phyloP scores from a whole-genome alignment of 2,797 vertebrate species.

The Tolypeutes matacus region DNA sequence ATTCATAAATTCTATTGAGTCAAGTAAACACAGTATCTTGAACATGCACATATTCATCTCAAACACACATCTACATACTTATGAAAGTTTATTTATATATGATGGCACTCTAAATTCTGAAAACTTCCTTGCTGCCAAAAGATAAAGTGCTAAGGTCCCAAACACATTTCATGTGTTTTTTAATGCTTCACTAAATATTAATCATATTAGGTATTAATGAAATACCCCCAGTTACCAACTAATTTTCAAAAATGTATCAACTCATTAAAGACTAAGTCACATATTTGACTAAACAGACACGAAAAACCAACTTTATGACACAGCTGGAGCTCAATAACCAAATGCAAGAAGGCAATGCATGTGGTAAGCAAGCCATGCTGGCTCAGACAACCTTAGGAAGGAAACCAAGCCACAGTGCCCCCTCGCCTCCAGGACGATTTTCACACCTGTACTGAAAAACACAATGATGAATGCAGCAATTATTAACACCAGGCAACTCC shows the following conservation, averaged over 20 bases:
- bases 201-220: constrained; percentile 63
- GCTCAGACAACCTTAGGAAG: background rate
- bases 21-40: background rate
- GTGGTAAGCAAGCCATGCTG: background rate
- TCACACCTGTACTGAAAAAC: background rate
- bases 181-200: constrained; percentile 58
- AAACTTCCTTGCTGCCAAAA: constrained; percentile 44
- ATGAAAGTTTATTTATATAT: background rate
- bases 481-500: background rate
- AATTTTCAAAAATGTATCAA: constrained; percentile 65
- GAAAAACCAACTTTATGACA: background rate
- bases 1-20: background rate
- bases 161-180: constrained; percentile 59
- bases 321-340: background rate
- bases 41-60: background rate
- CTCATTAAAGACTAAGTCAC: constrained; percentile 40
- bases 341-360: background rate
- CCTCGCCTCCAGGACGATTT: background rate
- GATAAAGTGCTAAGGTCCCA: constrained; percentile 34
- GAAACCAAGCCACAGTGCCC: constrained; percentile 13
- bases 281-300: background rate
- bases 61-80: background rate
- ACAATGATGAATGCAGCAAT: background rate
- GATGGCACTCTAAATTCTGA: constrained; percentile 39
- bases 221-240: constrained; percentile 51